Conservation (phyloP, 2,888 invertebrate genomes). For the Xylocampa areola region DNA sequence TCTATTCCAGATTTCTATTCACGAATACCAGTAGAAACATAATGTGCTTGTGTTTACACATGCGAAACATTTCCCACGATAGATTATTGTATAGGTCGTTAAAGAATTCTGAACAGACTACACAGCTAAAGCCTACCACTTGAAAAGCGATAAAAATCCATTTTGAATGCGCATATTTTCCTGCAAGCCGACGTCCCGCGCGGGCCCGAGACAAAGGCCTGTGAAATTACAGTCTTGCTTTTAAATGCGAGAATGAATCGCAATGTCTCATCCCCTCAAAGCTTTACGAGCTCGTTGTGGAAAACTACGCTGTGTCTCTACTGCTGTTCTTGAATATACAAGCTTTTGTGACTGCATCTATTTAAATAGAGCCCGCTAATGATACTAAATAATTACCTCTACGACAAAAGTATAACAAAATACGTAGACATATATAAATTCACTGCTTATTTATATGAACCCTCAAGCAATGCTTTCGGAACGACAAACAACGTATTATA, state of each 20-base stretch:
- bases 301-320: slow-evolving; percentile 64
- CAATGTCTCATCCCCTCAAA: slow-evolving; percentile 87
- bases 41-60: slow-evolving; percentile 5
- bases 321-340: slow-evolving; percentile 73
- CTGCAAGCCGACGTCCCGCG: slow-evolving; percentile 74
- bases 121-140: slow-evolving; percentile 80
- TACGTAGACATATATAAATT: neutral
- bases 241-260: slow-evolving; percentile 88
- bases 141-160: slow-evolving; percentile 86
- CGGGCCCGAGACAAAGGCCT: slow-evolving; percentile 84
- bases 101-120: slow-evolving; percentile 65
- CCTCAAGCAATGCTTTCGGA: slow-evolving; percentile 1
- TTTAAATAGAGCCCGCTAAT: slow-evolving; percentile 48
- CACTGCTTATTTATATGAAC: neutral
- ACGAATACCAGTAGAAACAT: too few species aligned
- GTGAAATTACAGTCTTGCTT: slow-evolving; percentile 88
- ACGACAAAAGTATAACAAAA: neutral
- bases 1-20: too few species aligned
- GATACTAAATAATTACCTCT: slow-evolving; percentile 31
- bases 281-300: slow-evolving; percentile 79
- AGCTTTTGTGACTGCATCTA: slow-evolving; percentile 60
- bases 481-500: slow-evolving; percentile 10
- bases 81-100: slow-evolving; percentile 56
- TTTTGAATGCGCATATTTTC: slow-evolving; percentile 88
- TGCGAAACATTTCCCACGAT: slow-evolving; percentile 10